Evolutionary conservation across 2,113 vertebrate genomes (phyloP).

Genomic region (Maccullochella peelii): DNA sequence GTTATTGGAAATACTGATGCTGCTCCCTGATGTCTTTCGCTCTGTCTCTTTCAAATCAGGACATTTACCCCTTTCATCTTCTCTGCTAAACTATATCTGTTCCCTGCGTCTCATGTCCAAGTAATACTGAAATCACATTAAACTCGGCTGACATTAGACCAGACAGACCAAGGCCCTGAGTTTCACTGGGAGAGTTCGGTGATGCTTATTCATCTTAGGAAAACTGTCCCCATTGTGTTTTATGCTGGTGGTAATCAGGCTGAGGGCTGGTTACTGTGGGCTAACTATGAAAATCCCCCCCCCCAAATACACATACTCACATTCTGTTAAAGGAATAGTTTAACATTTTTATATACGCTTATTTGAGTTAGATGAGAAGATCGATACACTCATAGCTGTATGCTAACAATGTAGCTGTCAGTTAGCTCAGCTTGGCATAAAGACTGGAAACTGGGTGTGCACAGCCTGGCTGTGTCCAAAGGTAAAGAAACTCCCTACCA

Average conservation of each 20-base stretch:
- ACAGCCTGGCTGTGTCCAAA: too few species aligned
- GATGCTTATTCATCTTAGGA: conserved; percentile 3
- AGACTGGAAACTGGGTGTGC: too few species aligned
- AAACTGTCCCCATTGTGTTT: background rate
- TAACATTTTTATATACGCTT: background rate
- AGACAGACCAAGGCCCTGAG: background rate
- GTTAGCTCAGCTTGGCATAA: too few species aligned
- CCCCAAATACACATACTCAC: background rate
- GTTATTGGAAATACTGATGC: conserved; percentile 45
- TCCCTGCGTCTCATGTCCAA: conserved; percentile 30
- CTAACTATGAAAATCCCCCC: background rate
- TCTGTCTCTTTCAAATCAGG: conserved; percentile 53
- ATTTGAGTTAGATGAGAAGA: too few species aligned
- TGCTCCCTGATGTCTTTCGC: conserved; percentile 56
- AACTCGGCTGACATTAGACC: conserved; percentile 35
- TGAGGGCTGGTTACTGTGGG: background rate
- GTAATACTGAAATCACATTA: conserved; percentile 50
- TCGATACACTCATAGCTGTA: background rate
- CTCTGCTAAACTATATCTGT: conserved; percentile 38
- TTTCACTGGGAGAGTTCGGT: conserved; percentile 5
- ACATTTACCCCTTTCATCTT: conserved; percentile 58
- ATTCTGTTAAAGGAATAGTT: background rate
- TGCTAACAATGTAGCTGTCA: background rate
- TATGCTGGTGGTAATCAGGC: background rate
- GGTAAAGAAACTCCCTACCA: background rate